Evolutionary conservation across 1,140 invertebrate genomes (phyloP).

Genomic region (Formica exsecta): DNA sequence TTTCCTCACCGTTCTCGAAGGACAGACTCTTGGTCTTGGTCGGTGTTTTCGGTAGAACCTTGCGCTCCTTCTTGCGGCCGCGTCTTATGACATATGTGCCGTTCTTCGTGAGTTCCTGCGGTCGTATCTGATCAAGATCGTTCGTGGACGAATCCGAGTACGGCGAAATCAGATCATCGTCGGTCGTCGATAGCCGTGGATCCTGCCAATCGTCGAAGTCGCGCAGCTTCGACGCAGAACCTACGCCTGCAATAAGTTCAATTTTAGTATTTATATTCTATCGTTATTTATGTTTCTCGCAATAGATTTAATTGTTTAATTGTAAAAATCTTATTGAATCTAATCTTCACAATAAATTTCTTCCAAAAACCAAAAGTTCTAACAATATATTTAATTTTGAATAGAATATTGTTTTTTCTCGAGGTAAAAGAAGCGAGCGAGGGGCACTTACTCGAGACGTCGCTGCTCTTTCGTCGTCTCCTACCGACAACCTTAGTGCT

Average conservation of each 20-base stretch:
- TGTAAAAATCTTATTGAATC: no score
- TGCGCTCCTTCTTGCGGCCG: slow-evolving; percentile 88
- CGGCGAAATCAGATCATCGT: slow-evolving; percentile 89
- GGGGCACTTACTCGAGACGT: slow-evolving; percentile 86
- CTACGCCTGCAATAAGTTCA: slow-evolving; percentile 86
- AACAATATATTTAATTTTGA: no score
- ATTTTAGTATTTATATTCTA: neutral
- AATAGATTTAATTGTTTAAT: no score
- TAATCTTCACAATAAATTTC: no score
- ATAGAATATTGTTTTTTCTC: neutral
- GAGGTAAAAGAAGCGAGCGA: neutral
- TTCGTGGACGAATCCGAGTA: slow-evolving; percentile 89
- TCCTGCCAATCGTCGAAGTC: slow-evolving; percentile 90
- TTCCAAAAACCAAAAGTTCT: no score
- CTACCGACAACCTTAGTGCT: slow-evolving; percentile 90
- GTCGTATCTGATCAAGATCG: slow-evolving; percentile 86
- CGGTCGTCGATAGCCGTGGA: slow-evolving; percentile 88
- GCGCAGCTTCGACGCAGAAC: slow-evolving; percentile 88
- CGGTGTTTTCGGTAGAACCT: slow-evolving; percentile 84
- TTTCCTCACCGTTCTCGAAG: slow-evolving; percentile 85
- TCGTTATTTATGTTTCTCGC: no score
- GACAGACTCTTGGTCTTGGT: slow-evolving; percentile 84
- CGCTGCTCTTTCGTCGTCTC: slow-evolving; percentile 86
- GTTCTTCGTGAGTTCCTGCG: slow-evolving; percentile 87
- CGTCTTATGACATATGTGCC: slow-evolving; percentile 92